These are phyloP conservation scores for Ophion obscuratus DNA, from an alignment of 2,888 invertebrate genomes.

Conservation along the genomic window DNA sequence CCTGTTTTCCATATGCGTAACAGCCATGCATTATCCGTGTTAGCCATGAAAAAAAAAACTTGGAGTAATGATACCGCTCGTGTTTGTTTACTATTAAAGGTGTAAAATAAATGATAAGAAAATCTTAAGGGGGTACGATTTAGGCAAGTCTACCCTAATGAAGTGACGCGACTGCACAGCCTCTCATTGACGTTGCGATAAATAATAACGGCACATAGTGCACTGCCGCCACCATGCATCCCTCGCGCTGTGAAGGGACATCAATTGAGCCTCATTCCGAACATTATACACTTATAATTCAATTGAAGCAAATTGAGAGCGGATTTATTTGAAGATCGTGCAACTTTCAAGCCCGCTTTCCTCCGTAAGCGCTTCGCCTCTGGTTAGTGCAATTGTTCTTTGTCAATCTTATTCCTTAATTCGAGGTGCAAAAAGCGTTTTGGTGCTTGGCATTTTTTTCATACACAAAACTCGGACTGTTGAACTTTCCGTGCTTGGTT, in stretches of 20 bases:
- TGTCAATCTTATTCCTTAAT: not conserved
- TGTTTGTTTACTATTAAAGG: not conserved
- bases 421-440: slow-evolving; percentile 5
- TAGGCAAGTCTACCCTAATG: slow-evolving; percentile 25
- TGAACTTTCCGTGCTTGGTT: slow-evolving; percentile 14
- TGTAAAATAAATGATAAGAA: not conserved
- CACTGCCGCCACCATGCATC: slow-evolving; percentile 56
- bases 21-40: not conserved
- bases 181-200: slow-evolving; percentile 39
- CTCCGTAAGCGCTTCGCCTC: slow-evolving; percentile 13
- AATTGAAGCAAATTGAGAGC: slow-evolving; percentile 40
- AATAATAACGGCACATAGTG: slow-evolving; percentile 44
- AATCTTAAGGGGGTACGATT: not conserved
- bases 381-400: not conserved
- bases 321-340: slow-evolving; percentile 26
- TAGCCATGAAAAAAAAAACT: not conserved
- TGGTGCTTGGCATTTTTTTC: not conserved
- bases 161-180: slow-evolving; percentile 29
- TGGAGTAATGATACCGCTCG: not conserved
- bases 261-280: slow-evolving; percentile 42
- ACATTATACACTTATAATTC: slow-evolving; percentile 36
- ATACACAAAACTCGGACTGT: not conserved
- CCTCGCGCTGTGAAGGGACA: slow-evolving; percentile 26
- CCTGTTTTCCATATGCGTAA: too few species aligned
- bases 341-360: slow-evolving; percentile 35